Evolutionary conservation across 2,888 invertebrate species (phyloP), one percentile per base, ranked within the genome.

Genomic region (Serrognathus titanus): DNA sequence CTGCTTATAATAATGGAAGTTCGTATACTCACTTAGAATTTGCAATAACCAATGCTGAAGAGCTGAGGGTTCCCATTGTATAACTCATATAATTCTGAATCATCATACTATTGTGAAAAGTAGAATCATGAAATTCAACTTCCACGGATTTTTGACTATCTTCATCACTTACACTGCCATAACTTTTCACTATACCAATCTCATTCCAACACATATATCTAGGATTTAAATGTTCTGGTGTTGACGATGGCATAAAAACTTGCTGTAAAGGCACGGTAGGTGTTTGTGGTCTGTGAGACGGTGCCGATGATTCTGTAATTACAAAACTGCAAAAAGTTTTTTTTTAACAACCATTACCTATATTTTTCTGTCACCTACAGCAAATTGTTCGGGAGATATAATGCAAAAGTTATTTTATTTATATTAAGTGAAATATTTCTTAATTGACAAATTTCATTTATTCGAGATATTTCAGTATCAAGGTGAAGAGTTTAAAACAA

Each of bases 111-210:
- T 94, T 94, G 74, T 98, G 96, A 9, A 92, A 80, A 49, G 88
- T 85, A 0, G 89, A 84, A 77, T 99, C 96, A 69, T 97, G 97
- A 76, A 98, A 99, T 75, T 97, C 96, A 0, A 97, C 90, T 74
- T 97, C 96, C 51, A 98, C 92, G 0, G 87, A 87, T 53, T 90
- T 90, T 45, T 73, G 68, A 11, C 71, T 71, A 35, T 75, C 74
- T 9, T 66, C 62, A 55, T 75, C 74, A 10, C 67, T 66, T 9
- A 24, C 8, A 7, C 81, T 83, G 1, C 85, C 84, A 71, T 92
- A 92, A 67, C 90, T 88, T 7, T 90, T 84, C 0, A 97, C 89
- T 62, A 97, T 88, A n/a, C 97, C 98, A 4, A 94, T 85, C 51
- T 90, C 87, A 72, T 98, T 98, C 94, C 96, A 98, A 52, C 91